Percentiles rank a stretch among this genome's conserved stretches.
Conservation (phyloP, 1,140 invertebrate genomes). For the Drosophila pectinifera region DNA sequence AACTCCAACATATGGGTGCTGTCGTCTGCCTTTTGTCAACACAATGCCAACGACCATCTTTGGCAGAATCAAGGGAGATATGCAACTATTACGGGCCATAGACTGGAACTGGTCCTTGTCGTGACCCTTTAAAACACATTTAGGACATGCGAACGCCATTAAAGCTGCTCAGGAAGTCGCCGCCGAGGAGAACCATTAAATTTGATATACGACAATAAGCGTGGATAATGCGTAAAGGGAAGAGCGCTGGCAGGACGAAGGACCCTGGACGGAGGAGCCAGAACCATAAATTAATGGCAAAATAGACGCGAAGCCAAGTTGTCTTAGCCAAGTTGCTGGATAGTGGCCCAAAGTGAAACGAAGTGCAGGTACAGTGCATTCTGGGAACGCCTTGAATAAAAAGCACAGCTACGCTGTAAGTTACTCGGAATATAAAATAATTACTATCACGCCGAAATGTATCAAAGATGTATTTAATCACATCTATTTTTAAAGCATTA, state of each 20-base stretch:
- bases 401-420: neutral
- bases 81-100: neutral
- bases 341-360: conserved; percentile 9
- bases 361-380: conserved; percentile 51
- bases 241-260: conserved; percentile 17
- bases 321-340: conserved; percentile 17
- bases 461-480: too few species aligned
- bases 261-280: conserved; percentile 5
- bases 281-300: conserved; percentile 49
- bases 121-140: conserved; percentile 40
- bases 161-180: conserved; percentile 64
- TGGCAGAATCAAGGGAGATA: too few species aligned
- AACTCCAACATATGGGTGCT: conserved; percentile 30
- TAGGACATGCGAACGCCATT: conserved; percentile 47
- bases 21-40: conserved; percentile 18
- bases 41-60: conserved; percentile 12
- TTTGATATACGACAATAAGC: conserved; percentile 81
- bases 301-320: conserved; percentile 15
- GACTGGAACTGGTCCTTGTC: neutral
- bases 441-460: too few species aligned
- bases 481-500: too few species aligned
- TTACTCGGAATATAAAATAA: neutral
- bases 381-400: conserved; percentile 4
- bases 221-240: conserved; percentile 64
- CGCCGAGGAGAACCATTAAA: conserved; percentile 67